Evolutionary conservation across 2,888 invertebrate species (phyloP).

Genomic region (Drosophila mayaguana): DNA sequence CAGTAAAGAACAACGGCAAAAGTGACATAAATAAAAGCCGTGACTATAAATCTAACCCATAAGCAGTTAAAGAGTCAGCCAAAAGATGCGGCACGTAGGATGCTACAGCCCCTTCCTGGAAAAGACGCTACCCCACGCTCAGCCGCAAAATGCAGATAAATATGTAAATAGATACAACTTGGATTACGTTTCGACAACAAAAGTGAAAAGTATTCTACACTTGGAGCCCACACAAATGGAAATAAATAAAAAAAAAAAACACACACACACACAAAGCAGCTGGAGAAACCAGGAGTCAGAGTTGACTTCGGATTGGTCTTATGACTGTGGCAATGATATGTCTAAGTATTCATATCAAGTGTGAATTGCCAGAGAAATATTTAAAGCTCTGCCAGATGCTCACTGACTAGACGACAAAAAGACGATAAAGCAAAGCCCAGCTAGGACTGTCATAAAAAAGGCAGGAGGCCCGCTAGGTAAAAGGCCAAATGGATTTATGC

Average conservation of each 20-base stretch:
- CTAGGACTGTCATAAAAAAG: not conserved
- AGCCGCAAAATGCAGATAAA: constrained; percentile 67
- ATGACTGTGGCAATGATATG: constrained; percentile 19
- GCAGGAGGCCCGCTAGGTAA: not conserved
- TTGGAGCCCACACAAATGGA: not conserved
- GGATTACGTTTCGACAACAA: constrained; percentile 73
- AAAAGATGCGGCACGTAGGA: constrained; percentile 66
- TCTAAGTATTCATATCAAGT: constrained; percentile 16
- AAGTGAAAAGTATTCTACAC: constrained; percentile 63
- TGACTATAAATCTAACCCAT: constrained; percentile 76
- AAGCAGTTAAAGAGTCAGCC: constrained; percentile 73
- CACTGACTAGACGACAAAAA: not conserved
- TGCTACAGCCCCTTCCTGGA: not conserved
- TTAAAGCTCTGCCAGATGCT: constrained; percentile 5
- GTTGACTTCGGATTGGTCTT: constrained; percentile 28
- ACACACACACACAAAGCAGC: no score
- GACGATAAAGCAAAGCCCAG: not conserved
- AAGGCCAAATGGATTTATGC: not conserved
- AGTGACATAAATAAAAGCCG: constrained; percentile 79
- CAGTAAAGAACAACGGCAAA: constrained; percentile 43
- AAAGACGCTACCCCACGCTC: not conserved
- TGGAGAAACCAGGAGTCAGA: constrained; percentile 4
- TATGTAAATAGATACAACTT: constrained; percentile 75
- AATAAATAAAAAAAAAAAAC: not conserved
- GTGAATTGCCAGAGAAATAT: constrained; percentile 9